Evolutionary conservation across 2,888 invertebrate genomes (phyloP), one percentile per base, ranked within the genome.

Genomic region (Philhelius pedissequus): DNA sequence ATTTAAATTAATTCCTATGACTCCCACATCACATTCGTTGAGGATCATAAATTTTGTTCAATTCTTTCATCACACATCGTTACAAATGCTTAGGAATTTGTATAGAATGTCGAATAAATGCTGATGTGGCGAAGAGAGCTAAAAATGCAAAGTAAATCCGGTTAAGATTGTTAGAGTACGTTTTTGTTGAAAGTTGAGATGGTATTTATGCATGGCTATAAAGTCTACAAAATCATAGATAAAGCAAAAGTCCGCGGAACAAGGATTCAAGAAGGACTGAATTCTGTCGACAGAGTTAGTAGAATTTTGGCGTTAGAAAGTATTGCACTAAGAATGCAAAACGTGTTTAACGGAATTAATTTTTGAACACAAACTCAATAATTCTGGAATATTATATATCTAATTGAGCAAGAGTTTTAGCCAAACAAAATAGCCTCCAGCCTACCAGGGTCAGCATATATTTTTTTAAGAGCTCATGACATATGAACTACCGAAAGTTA

Each of bases 61-160:
- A 79, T 68, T 79, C 79, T 66, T 79, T 79, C 78, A 58, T 79
- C 78, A 73, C 38, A 58, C 22, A 38, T 20, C n/a, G 15, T 32
- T 32, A 32, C 54, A 20, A 20, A 54, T 20, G 18, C 11, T 20
- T 32, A 15, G 27, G 52, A 52, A 27, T 52, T 54, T 54, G n/a
- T 50, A 15, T 25, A 50, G 48, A 48, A 48, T 48, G 13, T 48
- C 48, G 8, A 15, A 27, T 52, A 52, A 50, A n/a, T n/a, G 8
- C 25, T 50, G 50, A 50, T 27, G 50, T n/a, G 4, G 50, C 27
- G 50, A 52, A 18, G 5, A 27, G 4, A 4, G 2, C 15, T 4
- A 27, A 15, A 27, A 11, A 52, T 52, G 15, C 4, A 52, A 52
- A 52, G 15, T 2, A 52, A 52, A 52, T 52, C 52, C 52, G 27